Conservation (phyloP, 2,113 vertebrate genomes). For the Xenopus borealis region DNA sequence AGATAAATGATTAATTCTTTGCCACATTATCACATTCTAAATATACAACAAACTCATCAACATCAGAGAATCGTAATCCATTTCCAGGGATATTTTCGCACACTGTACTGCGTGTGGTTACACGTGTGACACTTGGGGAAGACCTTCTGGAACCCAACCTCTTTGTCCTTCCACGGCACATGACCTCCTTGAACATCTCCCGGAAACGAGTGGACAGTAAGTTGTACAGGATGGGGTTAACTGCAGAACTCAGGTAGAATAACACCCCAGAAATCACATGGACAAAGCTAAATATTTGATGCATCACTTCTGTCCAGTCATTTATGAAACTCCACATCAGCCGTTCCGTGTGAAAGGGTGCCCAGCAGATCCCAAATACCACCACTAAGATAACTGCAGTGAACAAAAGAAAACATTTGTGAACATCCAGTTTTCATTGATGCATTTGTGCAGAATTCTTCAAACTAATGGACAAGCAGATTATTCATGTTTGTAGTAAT, state of each 20-base stretch:
- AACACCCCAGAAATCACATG: conserved; percentile 85
- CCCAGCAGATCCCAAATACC: conserved; percentile 93
- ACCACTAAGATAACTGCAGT: conserved; percentile 82
- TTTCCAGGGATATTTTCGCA: conserved; percentile 63
- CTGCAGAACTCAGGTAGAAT: conserved; percentile 87
- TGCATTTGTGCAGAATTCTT: too few species aligned
- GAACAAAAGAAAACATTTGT: conserved; percentile 15
- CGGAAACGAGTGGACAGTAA: conserved; percentile 90
- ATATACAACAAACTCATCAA: conserved; percentile 48
- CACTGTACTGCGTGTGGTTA: conserved; percentile 74
- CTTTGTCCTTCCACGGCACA: conserved; percentile 61
- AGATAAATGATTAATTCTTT: conserved; percentile 5
- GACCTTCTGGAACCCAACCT: conserved; percentile 44
- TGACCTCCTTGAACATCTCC: conserved; percentile 86
- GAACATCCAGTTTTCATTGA: background rate
- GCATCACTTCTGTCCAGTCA: conserved; percentile 69
- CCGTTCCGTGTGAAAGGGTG: conserved; percentile 86
- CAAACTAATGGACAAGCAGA: too few species aligned
- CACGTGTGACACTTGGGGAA: conserved; percentile 71
- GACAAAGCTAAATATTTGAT: conserved; percentile 73
- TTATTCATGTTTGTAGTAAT: too few species aligned
- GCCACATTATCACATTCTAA: conserved; percentile 38
- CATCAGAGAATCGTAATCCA: conserved; percentile 47
- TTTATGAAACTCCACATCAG: conserved; percentile 89
- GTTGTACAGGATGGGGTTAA: conserved; percentile 91